Evolutionary conservation across 2,888 invertebrate species (phyloP), one percentile per base, ranked within the genome.

Genomic region (Prenolepis imparis): DNA sequence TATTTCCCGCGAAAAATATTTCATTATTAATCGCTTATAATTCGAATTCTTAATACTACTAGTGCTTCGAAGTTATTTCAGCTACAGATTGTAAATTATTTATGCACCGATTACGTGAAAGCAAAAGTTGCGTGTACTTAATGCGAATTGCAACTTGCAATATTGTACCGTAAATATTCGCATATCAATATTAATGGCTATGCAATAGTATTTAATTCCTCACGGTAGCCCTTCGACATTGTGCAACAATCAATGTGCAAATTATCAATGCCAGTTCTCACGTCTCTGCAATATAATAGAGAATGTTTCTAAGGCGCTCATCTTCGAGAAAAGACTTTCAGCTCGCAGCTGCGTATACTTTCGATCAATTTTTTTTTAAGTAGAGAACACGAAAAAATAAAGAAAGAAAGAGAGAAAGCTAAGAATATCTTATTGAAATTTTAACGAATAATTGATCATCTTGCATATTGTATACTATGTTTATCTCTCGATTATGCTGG

Each of bases 231-330:
- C 68, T 59, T 32, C 15, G 57, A 68, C 15, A 32, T 78, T 78
- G 18, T 78, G 75, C 75, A 63, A 64, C 75, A 28, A 28, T 28
- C 28, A 28, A 28, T 78, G 18, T 78, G 75, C 75, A 63, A 64
- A 28, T 28, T 61, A 44, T 12, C 73, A 75, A 64, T 75, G 75
- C 18, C 55, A 32, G 55, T 74, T 73, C 64, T 75, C 82, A 64
- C n/a, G 3, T 52, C 8, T 66, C 15, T 41, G 66, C 55, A 15
- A 41, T n/a, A 39, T 55, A 41, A 77, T n/a, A 9, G 52, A 12
- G 44, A 15, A 1, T 1, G 24, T 36, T 21, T 41, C 15, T n/a
- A 15, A 44, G 21, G 12, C 6, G 63, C 32, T 5, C 32, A 36
- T 63, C 11, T 21, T n/a, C 15, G 63, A 32, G n/a, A n/a, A 15